phyloP scores from a whole-genome alignment of 2,797 vertebrate species.

The Orestias chungarensis region DNA sequence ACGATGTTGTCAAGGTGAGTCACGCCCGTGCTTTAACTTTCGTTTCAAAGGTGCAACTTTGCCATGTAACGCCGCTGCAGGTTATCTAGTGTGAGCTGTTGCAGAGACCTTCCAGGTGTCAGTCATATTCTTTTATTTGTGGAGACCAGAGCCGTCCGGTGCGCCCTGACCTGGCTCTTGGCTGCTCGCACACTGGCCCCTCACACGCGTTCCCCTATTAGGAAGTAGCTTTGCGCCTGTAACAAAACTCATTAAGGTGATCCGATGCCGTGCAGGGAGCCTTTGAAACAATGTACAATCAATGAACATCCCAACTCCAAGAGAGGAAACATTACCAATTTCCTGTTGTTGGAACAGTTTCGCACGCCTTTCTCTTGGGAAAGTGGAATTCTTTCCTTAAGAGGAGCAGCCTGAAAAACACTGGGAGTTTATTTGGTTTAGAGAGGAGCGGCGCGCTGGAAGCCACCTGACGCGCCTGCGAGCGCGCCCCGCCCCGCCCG shows the following conservation, averaged over 20 bases:
- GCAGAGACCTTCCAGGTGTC: background rate
- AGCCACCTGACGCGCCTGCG: constrained; percentile 57
- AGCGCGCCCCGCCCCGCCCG: background rate
- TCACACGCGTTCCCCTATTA: constrained; percentile 50
- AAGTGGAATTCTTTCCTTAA: constrained; percentile 49
- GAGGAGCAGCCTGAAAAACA: constrained; percentile 24
- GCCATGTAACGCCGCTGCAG: background rate
- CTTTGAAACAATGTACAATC: no score
- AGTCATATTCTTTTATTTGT: background rate
- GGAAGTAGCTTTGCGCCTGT: constrained; percentile 20
- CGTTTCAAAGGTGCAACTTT: background rate
- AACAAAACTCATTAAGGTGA: background rate
- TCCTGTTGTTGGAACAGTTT: constrained; percentile 69
- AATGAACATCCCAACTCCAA: constrained; percentile 20
- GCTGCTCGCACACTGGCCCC: no score
- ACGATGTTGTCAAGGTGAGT: constrained; percentile 96
- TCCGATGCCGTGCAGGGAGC: background rate
- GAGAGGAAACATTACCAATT: constrained; percentile 67
- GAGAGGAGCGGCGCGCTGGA: constrained; percentile 29
- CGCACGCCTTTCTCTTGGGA: constrained; percentile 32
- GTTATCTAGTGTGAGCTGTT: constrained; percentile 4
- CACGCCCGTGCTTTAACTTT: background rate
- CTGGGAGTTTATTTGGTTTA: constrained; percentile 47
- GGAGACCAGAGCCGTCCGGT: background rate
- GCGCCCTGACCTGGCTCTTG: no score